phyloP scores from a whole-genome alignment of 2,888 invertebrate genomes.

The Augiades crinisus region DNA sequence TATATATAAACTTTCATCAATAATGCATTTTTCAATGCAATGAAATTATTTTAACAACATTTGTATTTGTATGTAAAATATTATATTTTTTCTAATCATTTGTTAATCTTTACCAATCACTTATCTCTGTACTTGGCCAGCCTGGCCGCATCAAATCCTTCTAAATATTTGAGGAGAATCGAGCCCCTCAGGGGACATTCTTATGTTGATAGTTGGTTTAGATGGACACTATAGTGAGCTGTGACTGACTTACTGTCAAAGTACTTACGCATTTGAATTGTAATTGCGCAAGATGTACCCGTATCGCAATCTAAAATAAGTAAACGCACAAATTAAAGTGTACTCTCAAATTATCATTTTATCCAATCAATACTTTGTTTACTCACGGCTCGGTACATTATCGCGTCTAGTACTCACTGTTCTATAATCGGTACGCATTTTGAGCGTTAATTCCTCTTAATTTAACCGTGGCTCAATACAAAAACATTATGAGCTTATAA shows the following conservation, averaged over 20 bases:
- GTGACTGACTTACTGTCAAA: conserved; percentile 10
- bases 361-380: conserved; percentile 39
- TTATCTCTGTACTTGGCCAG: too few species aligned
- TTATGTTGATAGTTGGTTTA: background rate
- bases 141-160: too few species aligned
- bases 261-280: conserved; percentile 78
- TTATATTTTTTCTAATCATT: background rate
- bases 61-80: background rate
- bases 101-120: conserved; percentile 1
- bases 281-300: conserved; percentile 77
- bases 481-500: conserved; percentile 50
- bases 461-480: conserved; percentile 19
- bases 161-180: conserved; percentile 2
- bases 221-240: background rate
- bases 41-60: too few species aligned
- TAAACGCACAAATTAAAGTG: conserved; percentile 46
- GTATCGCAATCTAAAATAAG: conserved; percentile 78
- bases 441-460: conserved; percentile 22
- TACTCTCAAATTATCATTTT: conserved; percentile 20
- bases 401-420: conserved; percentile 66
- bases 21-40: too few species aligned
- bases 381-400: conserved; percentile 74
- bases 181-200: too few species aligned
- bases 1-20: too few species aligned
- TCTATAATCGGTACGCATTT: conserved; percentile 66